Percentiles rank a stretch among this genome's conserved stretches.
Conservation (phyloP, 2,888 invertebrate species). For the Tetranychus piercei region DNA sequence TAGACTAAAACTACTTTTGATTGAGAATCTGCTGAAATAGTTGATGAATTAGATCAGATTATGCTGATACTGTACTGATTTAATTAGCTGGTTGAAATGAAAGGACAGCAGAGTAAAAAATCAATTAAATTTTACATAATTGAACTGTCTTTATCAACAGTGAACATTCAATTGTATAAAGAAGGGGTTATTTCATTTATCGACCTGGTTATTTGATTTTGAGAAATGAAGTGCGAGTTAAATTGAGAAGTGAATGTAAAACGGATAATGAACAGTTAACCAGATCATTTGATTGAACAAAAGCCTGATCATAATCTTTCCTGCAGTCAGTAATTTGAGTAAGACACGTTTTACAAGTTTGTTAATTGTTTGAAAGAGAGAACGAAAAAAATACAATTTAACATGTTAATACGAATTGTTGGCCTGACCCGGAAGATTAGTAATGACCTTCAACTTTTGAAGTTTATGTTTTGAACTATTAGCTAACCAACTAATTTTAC, state of each 20-base stretch:
- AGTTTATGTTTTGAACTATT: not conserved
- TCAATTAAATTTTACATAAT: not conserved
- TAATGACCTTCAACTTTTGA: slow-evolving; percentile 1
- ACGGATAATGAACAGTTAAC: too few species aligned
- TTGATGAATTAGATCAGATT: not conserved
- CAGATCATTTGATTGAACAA: too few species aligned
- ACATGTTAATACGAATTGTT: not conserved
- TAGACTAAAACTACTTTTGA: too few species aligned
- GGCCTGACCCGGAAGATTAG: slow-evolving; percentile 1
- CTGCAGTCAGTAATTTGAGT: too few species aligned
- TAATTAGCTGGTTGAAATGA: too few species aligned
- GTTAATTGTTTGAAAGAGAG: not conserved
- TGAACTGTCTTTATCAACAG: not conserved
- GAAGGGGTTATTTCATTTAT: not conserved
- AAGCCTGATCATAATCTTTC: too few species aligned
- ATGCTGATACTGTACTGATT: not conserved
- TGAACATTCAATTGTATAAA: not conserved
- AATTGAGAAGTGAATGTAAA: too few species aligned
- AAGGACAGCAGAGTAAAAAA: too few species aligned
- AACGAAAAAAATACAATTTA: not conserved
- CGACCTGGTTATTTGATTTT: too few species aligned
- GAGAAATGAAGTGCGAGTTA: too few species aligned
- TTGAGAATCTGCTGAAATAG: too few species aligned
- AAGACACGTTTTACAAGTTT: too few species aligned
- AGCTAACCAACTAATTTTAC: not conserved